Evolutionary conservation across 2,797 vertebrate genomes (phyloP), one percentile per base, ranked within the genome.

Genomic region (Telmatherina bonti): DNA sequence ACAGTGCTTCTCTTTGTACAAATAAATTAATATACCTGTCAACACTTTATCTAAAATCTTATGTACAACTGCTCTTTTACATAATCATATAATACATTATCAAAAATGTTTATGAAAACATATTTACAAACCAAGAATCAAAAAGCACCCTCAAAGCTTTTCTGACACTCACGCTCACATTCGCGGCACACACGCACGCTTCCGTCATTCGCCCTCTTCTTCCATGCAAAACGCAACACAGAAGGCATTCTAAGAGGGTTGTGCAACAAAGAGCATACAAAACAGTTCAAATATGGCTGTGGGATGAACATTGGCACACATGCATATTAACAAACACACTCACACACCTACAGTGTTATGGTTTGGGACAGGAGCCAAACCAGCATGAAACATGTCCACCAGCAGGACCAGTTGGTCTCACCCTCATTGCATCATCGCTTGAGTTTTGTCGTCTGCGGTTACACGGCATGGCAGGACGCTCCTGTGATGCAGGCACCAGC

Each of bases 31-130:
- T 91, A 88, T 88, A 89, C 78, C 85, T 86, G 88, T 88, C 88
- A 56, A 93, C 90, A 93, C 86, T 92, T 91, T 92, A 88, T 94
- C 93, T 94, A 94, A 93, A 94, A 93, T 94, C 93, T 94, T 94
- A 94, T 95, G 76, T 94, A 95, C 94, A 95, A 68, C 74, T 81
- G 87, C 62, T 88, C 83, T 89, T 93, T 93, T 93, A 93, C 92
- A 95, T 86, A 89, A 86, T 74, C 80, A 79, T 95, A 94, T 89
- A 86, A 80, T 92, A 93, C 91, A 90, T 92, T 93, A 94, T 95
- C 91, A 95, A 95, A 95, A 94, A 89, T 85, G 71, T 84, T 45
- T 95, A 94, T 93, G 92, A 95, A 95, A 95, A 93, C 89, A 85
- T 94, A 94, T 94, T 92, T 94, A 94, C 93, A 94, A 90, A 86